phyloP scores from a whole-genome alignment of 2,888 invertebrate genomes.

The Pocota personata region DNA sequence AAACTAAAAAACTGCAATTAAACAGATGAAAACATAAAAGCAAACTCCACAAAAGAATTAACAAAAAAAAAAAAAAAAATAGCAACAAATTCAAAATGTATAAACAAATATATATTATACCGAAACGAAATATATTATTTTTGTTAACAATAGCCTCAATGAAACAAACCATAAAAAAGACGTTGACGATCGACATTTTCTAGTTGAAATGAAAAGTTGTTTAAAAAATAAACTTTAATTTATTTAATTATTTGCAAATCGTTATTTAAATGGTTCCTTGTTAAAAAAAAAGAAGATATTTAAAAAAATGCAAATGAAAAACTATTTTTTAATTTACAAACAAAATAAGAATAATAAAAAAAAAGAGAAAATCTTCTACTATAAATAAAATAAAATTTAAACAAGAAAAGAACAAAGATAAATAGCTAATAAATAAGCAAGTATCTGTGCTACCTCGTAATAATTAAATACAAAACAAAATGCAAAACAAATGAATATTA shows the following conservation, averaged over 20 bases:
- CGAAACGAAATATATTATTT: slow-evolving; percentile 75
- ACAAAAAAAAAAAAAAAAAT: slow-evolving; percentile 50
- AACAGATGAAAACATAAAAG: slow-evolving; percentile 52
- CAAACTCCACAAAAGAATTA: slow-evolving; percentile 71
- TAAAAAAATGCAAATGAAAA: slow-evolving; percentile 19
- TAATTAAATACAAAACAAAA: slow-evolving; percentile 70
- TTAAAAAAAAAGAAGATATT: slow-evolving; percentile 33
- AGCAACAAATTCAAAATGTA: slow-evolving; percentile 74
- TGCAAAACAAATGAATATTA: slow-evolving; percentile 69
- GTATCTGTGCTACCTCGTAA: slow-evolving; percentile 75
- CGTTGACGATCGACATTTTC: slow-evolving; percentile 53
- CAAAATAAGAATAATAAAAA: slow-evolving; percentile 9
- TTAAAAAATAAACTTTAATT: slow-evolving; percentile 1
- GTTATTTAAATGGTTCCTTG: slow-evolving; percentile 68
- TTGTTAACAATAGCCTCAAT: slow-evolving; percentile 76
- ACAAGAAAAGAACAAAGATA: slow-evolving; percentile 36
- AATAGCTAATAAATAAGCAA: slow-evolving; percentile 73
- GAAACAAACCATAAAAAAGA: slow-evolving; percentile 74
- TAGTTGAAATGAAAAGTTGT: slow-evolving; percentile 68
- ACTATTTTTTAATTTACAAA: slow-evolving; percentile 48
- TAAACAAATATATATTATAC: slow-evolving; percentile 73
- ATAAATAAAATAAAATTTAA: slow-evolving; percentile 20
- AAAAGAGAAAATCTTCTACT: slow-evolving; percentile 40
- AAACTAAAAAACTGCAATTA: slow-evolving; percentile 69
- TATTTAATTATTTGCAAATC: slow-evolving; percentile 46